Evolutionary conservation across 2,888 invertebrate species (phyloP).

Genomic region (Metopia argyrocephala): DNA sequence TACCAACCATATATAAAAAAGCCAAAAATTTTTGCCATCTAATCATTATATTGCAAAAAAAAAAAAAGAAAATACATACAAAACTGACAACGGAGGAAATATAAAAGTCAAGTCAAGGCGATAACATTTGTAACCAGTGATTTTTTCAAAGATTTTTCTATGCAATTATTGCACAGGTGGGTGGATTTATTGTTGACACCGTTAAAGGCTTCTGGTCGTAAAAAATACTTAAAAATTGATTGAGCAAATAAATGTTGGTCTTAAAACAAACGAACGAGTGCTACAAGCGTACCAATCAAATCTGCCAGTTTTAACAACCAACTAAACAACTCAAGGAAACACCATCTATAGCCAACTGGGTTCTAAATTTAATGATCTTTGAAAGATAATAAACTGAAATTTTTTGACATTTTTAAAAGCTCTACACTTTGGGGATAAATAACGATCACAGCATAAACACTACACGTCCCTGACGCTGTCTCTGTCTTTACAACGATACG

Average conservation of each 20-base stretch:
- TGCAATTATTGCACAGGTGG: slow-evolving; percentile 61
- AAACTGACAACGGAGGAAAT: slow-evolving; percentile 48
- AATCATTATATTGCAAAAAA: slow-evolving; percentile 46
- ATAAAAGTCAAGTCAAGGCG: slow-evolving; percentile 49
- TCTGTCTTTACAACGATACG: neutral
- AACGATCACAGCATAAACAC: no score
- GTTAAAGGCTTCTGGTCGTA: slow-evolving; percentile 66
- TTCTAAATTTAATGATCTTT: slow-evolving; percentile 62
- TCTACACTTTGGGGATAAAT: no score
- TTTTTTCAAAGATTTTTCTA: slow-evolving; percentile 29
- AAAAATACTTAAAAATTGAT: slow-evolving; percentile 20
- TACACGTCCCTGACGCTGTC: no score
- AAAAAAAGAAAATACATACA: neutral
- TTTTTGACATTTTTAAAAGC: slow-evolving; percentile 66
- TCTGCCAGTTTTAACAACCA: neutral
- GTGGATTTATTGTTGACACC: slow-evolving; percentile 68
- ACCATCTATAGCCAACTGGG: slow-evolving; percentile 22
- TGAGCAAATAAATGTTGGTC: slow-evolving; percentile 24
- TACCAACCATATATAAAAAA: slow-evolving; percentile 21
- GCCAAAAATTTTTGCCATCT: slow-evolving; percentile 18
- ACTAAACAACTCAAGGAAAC: neutral
- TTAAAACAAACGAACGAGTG: slow-evolving; percentile 10
- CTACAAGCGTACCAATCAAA: neutral
- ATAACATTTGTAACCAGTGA: slow-evolving; percentile 31
- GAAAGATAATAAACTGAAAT: slow-evolving; percentile 65